Evolutionary conservation across 1,140 invertebrate species (phyloP).

Genomic region (Saxidomus purpurata): DNA sequence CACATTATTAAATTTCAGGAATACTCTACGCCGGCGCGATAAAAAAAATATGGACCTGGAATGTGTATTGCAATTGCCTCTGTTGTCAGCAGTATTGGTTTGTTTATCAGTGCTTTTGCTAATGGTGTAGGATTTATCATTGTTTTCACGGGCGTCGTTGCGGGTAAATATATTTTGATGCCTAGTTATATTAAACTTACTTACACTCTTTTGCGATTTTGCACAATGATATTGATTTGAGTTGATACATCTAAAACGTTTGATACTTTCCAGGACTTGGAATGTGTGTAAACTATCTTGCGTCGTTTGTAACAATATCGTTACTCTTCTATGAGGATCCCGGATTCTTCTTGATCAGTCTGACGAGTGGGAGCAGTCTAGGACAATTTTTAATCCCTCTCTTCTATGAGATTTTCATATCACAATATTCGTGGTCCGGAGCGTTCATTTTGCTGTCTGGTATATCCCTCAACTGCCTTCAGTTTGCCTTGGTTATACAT

Average conservation of each 20-base stretch:
- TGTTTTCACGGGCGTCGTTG: background rate
- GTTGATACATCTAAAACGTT: too few relatives aligned
- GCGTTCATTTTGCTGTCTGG: background rate
- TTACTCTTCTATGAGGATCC: background rate
- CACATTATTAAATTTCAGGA: background rate
- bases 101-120: background rate
- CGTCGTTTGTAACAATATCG: background rate
- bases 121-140: background rate
- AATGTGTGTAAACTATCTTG: background rate
- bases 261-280: background rate
- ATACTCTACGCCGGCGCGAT: background rate
- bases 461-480: background rate
- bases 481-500: background rate
- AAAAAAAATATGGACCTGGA: constrained; percentile 1
- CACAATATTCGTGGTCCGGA: background rate
- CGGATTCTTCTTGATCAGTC: background rate
- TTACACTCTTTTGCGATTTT: too few relatives aligned
- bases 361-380: background rate
- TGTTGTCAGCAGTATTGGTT: background rate
- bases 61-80: background rate
- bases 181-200: too few relatives aligned
- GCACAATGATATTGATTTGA: too few relatives aligned
- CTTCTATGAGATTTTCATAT: background rate
- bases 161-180: background rate
- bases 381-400: background rate